Conservation (phyloP, 1,140 invertebrate species). For the Drosophila melanogaster region Release_6_plus_ISO1_MT NT_033777.3:8446001-8446500, state of each 20-base stretch:
- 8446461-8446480: constrained; percentile 69
- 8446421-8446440: constrained; percentile 14
- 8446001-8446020: constrained; percentile 40
- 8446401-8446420: constrained; percentile 11
- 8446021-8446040: constrained; percentile 28
- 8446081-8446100: constrained; percentile 63
- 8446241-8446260: background rate
- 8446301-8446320: constrained; percentile 44
- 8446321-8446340: constrained; percentile 30
- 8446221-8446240: constrained; percentile 20
- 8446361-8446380: constrained; percentile 23
- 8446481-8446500: constrained; percentile 56
- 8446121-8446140: constrained; percentile 61
- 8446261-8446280: background rate
- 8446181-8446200: constrained; percentile 9
- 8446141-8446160: constrained; percentile 69
- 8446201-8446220: constrained; percentile 33
- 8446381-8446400: constrained; percentile 38
- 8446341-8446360: constrained; percentile 33
- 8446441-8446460: constrained; percentile 52
- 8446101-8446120: constrained; percentile 37
- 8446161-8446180: background rate
- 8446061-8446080: constrained; percentile 82
- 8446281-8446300: background rate
- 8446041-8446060: constrained; percentile 74